Conservation (phyloP, 2,888 invertebrate genomes). For the Pheosia gnoma region DNA sequence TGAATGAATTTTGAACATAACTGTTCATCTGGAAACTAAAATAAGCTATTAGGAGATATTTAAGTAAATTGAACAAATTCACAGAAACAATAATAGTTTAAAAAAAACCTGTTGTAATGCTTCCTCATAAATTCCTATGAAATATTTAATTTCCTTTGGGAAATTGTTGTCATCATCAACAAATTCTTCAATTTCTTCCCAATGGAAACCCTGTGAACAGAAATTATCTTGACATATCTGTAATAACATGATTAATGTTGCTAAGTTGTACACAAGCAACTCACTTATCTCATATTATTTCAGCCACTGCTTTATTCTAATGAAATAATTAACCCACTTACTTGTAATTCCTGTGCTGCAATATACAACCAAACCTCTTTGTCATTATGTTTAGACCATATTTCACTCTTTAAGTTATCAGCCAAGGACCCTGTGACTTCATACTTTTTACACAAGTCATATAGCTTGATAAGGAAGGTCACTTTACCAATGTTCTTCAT, state of each 20-base stretch:
- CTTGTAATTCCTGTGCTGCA: constrained; percentile 72
- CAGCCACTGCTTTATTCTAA: too few relatives aligned
- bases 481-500: constrained; percentile 82
- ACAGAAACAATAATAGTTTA: constrained; percentile 4
- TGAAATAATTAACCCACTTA: constrained; percentile 34
- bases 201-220: constrained; percentile 66
- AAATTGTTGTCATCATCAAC: constrained; percentile 52
- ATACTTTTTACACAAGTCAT: constrained; percentile 84
- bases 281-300: too few relatives aligned
- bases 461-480: constrained; percentile 84
- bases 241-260: neutral
- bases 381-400: constrained; percentile 63
- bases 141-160: constrained; percentile 61
- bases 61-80: neutral
- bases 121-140: constrained; percentile 69
- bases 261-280: too few relatives aligned
- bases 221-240: constrained; percentile 4
- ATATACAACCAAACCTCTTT: constrained; percentile 74
- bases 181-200: constrained; percentile 69
- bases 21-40: constrained; percentile 70
- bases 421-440: constrained; percentile 83
- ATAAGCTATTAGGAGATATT: neutral
- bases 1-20: constrained; percentile 74
- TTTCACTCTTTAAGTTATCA: constrained; percentile 61
- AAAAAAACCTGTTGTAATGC: constrained; percentile 60